Conservation (phyloP, 2,888 invertebrate genomes). For the Lasioglossum pauxillum region DNA sequence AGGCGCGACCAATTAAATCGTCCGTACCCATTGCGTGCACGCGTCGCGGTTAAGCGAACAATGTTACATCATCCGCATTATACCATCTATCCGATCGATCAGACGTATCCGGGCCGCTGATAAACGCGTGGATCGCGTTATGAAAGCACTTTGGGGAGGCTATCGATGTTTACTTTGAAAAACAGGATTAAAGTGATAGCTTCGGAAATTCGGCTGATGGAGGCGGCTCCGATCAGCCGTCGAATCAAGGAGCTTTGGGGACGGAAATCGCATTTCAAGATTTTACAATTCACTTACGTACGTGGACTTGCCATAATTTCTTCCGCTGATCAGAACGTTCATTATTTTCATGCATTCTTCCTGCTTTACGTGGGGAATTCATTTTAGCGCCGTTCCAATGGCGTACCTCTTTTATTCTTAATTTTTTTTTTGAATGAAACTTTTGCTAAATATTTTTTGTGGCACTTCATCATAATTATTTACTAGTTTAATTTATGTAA, state of each 20-base stretch:
- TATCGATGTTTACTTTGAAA: constrained; percentile 66
- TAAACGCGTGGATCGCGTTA: constrained; percentile 67
- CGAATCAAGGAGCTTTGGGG: background rate
- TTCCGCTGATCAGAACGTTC: background rate
- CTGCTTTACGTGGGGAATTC: background rate
- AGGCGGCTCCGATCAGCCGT: constrained; percentile 20
- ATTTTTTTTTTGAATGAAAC: background rate
- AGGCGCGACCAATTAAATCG: constrained; percentile 60
- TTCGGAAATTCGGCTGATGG: constrained; percentile 52
- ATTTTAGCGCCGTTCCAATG: background rate
- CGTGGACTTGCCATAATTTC: background rate
- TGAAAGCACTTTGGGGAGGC: constrained; percentile 60
- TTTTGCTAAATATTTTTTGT: background rate
- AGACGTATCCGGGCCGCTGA: constrained; percentile 60
- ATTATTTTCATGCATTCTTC: background rate
- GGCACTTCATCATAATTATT: too few species aligned
- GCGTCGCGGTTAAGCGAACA: constrained; percentile 63
- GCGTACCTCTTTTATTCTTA: background rate
- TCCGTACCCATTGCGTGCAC: constrained; percentile 44
- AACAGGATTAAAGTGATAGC: constrained; percentile 65
- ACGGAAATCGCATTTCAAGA: background rate
- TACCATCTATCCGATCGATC: constrained; percentile 68
- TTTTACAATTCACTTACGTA: background rate
- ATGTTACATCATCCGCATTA: constrained; percentile 67
- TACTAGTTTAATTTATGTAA: too few species aligned